Evolutionary conservation across 2,797 vertebrate genomes (phyloP).

Genomic region (Enteromius thamalakanensis): DNA sequence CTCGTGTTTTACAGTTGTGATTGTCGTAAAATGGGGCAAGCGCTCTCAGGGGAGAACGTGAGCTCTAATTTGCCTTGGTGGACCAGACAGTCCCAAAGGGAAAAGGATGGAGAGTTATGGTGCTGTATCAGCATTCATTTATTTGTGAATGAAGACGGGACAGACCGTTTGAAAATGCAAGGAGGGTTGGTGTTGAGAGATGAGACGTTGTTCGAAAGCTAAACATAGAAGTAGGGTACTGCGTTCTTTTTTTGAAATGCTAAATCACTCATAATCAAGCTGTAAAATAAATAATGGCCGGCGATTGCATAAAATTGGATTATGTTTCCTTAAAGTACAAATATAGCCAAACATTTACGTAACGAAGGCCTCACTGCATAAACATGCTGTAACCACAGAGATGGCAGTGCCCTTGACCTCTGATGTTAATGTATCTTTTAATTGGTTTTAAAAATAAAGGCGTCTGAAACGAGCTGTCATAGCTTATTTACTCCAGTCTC

Average conservation of each 20-base stretch:
- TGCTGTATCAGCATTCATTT: slow-evolving; percentile 52
- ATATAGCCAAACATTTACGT: not conserved
- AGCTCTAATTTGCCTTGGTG: slow-evolving; percentile 54
- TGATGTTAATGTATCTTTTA: slow-evolving; percentile 34
- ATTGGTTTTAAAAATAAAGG: slow-evolving; percentile 21
- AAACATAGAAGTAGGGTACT: slow-evolving; percentile 13
- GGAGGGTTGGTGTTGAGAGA: not conserved
- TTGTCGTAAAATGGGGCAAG: slow-evolving; percentile 58
- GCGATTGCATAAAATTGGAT: not conserved
- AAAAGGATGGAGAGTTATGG: slow-evolving; percentile 21
- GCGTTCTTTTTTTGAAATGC: not conserved
- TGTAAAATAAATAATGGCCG: slow-evolving; percentile 4
- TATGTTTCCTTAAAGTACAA: not conserved
- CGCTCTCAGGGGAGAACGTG: slow-evolving; percentile 38
- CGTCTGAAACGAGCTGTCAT: not conserved
- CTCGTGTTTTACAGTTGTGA: slow-evolving; percentile 43
- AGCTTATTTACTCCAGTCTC: slow-evolving; percentile 18
- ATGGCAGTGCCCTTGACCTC: slow-evolving; percentile 12
- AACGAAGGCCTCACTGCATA: slow-evolving; percentile 13
- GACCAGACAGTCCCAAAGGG: slow-evolving; percentile 53
- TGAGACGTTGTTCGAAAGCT: slow-evolving; percentile 8
- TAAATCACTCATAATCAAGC: slow-evolving; percentile 5
- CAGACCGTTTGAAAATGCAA: slow-evolving; percentile 15
- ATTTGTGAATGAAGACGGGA: slow-evolving; percentile 56
- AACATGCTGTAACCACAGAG: slow-evolving; percentile 12